Base-by-base conservation (phyloP, 2,888 invertebrate species). In the Lydus trimaculatus region DNA sequence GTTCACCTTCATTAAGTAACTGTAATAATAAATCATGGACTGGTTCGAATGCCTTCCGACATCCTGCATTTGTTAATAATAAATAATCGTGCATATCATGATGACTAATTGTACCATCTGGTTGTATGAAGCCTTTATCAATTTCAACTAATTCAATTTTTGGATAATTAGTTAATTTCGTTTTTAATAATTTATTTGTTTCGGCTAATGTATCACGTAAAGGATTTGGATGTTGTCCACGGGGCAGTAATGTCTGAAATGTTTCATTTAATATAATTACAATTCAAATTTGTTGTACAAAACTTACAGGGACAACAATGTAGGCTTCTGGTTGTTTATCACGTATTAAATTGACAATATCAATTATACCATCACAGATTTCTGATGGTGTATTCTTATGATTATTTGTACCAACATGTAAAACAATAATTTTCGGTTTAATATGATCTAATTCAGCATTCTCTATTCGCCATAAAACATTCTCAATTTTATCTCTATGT, bases 1-100 rank as follows among this genome's bases (percentile, higher is more conserved):
- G 87, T 85, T 92, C 92, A 65, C 91, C 92, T 86, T 94, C 94
- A 78, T 88, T 90, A 64, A 95, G 86, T 78, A 95, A 89, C 84
- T 94, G 94, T 72, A 91, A 88, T 23, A 95, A 86, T 72, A 95
- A 87, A 84, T 95, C 94, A 84, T 93, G 90, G 62, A 95, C 91
- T 23, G 94, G 94, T 85, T 94, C 94, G 84, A 95, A 95, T 11
- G 94, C 92, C 85, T 96, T 96, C 80, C 91, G 89, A 84, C 95
- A 95, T 64, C 96, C 97, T 62, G 92, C 90, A 85, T 94, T 93
- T 1, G 95, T 96, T 69, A 96, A 89, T 81, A 95, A 92, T 62
- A 96, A 89, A 85, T 95, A 97, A 85, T 97, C 97, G 82, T 94
- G 92, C 94, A 97, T 94, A 83, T 97, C 96, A 80, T 92, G 92